Percentiles rank a stretch among this genome's conserved stretches.
These are phyloP conservation scores for Mormyrus iriodes DNA, from an alignment of 2,113 vertebrate genomes.

Conservation along the genomic window DNA sequence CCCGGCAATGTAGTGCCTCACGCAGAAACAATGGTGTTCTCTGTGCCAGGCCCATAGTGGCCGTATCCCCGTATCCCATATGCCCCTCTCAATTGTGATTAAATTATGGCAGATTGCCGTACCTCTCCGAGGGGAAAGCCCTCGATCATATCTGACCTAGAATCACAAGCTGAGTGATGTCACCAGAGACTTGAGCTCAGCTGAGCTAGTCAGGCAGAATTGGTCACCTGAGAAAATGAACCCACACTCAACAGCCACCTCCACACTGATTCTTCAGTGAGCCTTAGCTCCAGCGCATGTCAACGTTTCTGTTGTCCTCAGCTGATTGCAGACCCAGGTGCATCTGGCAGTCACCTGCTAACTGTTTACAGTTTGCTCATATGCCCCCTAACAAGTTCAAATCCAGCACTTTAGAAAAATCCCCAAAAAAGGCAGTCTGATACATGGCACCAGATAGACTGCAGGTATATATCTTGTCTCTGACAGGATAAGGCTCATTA, in stretches of 20 bases:
- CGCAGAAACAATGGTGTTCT: neutral
- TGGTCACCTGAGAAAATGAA: neutral
- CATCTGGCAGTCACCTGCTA: neutral
- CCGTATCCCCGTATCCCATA: neutral
- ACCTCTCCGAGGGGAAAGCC: neutral
- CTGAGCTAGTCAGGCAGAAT: neutral
- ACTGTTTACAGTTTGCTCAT: neutral
- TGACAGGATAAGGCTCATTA: neutral
- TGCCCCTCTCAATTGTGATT: conserved; percentile 1
- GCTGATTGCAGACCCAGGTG: neutral
- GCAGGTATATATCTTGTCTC: neutral
- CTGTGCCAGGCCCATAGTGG: neutral
- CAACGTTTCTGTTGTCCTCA: neutral
- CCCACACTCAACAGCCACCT: neutral
- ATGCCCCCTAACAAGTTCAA: neutral
- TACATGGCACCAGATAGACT: neutral
- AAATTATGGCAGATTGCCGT: neutral
- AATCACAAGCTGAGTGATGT: neutral
- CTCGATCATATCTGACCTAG: neutral
- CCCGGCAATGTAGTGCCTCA: neutral
- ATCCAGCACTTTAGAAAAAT: neutral
- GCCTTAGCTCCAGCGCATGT: neutral
- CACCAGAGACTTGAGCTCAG: neutral
- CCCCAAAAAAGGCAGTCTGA: neutral
- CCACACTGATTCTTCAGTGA: neutral